Evolutionary conservation across 1,140 invertebrate species (phyloP).

Genomic region (Leguminivora glycinivorella): DNA sequence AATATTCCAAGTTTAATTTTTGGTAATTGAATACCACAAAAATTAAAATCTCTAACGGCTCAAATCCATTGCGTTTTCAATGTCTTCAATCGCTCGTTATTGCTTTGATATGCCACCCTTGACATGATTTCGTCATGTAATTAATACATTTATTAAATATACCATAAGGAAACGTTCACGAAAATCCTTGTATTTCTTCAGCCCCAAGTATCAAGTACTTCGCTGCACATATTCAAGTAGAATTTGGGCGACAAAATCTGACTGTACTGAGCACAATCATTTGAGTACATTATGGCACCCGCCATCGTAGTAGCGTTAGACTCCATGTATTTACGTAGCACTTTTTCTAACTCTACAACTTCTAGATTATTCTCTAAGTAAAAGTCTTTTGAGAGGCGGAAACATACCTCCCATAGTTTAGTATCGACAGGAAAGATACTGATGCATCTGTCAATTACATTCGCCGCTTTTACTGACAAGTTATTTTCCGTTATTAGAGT

Average conservation of each 20-base stretch:
- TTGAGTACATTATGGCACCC: constrained; percentile 67
- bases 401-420: constrained; percentile 64
- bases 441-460: constrained; percentile 65
- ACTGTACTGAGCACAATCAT: constrained; percentile 64
- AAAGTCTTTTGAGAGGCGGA: constrained; percentile 62
- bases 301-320: constrained; percentile 63
- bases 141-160: neutral
- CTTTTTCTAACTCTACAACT: constrained; percentile 55
- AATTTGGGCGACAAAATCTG: constrained; percentile 67
- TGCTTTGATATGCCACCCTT: neutral
- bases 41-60: neutral
- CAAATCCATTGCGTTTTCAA: neutral
- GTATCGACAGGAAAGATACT: constrained; percentile 63
- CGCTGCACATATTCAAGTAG: constrained; percentile 69
- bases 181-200: constrained; percentile 38
- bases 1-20: neutral
- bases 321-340: constrained; percentile 69
- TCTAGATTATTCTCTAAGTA: constrained; percentile 63
- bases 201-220: constrained; percentile 68
- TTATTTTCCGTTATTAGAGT: constrained; percentile 32
- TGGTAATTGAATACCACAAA: neutral
- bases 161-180: neutral
- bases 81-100: neutral
- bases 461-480: constrained; percentile 51
- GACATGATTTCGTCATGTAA: neutral